Base-by-base conservation (phyloP, 37 sponge, comb jelly and placozoan species). In the Lycopodina hypogea region DNA sequence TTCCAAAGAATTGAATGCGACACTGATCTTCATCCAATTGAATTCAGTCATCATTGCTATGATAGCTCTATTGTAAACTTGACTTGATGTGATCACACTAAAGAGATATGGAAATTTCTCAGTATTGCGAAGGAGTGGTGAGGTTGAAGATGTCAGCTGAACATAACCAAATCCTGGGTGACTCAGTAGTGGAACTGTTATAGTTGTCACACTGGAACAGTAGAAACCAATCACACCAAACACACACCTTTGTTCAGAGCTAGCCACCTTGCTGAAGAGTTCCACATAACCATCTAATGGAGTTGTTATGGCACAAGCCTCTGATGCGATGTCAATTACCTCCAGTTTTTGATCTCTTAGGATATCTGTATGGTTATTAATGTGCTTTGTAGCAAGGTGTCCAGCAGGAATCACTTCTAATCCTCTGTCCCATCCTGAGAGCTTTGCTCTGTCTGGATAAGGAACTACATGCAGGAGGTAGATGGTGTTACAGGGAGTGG, bases 351-450 rank as follows among this genome's bases (percentile, higher is more conserved):
- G 68, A 14, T 81, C 86, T 1, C 24, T 15, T n/a, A 81, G 71
- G 8, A 80, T 21, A 19, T 77, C 66, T 22, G 75, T 19, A 12
- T 41, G 42, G 30, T 78, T 80, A 69, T 86, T 86, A 18, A 86
- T 75, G 9, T 86, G 81, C 24, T 86, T 51, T 33, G 74, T 21
- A 21, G 86, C 86, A 30, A 86, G 56, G 15, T 58, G 74, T 0
- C 74, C 86, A 19, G 86, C 86, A 26, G 86, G 86, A 33, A 80
- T 56, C 34, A 81, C 29, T n/a, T 74, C 83, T 23, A 39, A 29
- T 28, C 75, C 75, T 67, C n/a, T 39, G 34, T 64, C 67, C 75
- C 64, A 74, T 17, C 67, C 75, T 52, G 75, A 30, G 63, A 2
- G 21, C 24, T n/a, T 30, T 14, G 36, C 60, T 1, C 29, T 29